Evolutionary conservation across 2,888 invertebrate genomes (phyloP), one percentile per base, ranked within the genome.

Genomic region (Hemicrepidius hirtus): DNA sequence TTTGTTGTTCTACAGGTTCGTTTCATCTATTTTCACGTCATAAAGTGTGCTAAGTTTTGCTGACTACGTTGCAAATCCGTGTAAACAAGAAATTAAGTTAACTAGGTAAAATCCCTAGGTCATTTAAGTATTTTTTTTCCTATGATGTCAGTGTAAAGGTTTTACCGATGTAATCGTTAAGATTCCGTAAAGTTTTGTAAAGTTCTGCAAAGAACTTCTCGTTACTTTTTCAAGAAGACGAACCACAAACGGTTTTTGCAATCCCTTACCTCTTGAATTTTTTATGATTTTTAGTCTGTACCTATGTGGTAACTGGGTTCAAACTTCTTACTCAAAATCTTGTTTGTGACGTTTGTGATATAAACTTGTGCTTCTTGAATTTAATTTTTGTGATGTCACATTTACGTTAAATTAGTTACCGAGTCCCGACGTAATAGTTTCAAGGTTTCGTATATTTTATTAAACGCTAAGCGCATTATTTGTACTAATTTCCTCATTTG

Each of bases 161-260:
- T n/a, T n/a, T n/a, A n/a, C n/a, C n/a, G n/a, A n/a, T n/a, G n/a
- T n/a, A n/a, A n/a, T n/a, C n/a, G n/a, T n/a, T n/a, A n/a, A n/a
- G 37, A 6, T 20, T 1, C 50, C 1, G 1, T 4, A 10, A 16
- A 1, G 16, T 4, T 16, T 9, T 12, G 24, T 28, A 53, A 53
- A 53, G 12, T 46, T 46, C 46, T n/a, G 16, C 28, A 12, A 21
- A 53, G 24, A 18, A 12, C 12, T 20, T 12, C 16, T 21, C 3
- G 21, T 44, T 28, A 62, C 62, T 62, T 62, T 62, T 62, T 62
- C 62, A 62, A 10, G 16, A 44, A 12, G 44, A 62, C 13, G 62
- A 24, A 28, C 62, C 41, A 62, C 62, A 62, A 62, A 62, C 62
- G 44, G 40, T 62, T 60, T 60, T 44, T 44, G 7, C 24, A 13